Conservation (phyloP, 2,888 invertebrate species). For the Athripsodes cinereus region DNA sequence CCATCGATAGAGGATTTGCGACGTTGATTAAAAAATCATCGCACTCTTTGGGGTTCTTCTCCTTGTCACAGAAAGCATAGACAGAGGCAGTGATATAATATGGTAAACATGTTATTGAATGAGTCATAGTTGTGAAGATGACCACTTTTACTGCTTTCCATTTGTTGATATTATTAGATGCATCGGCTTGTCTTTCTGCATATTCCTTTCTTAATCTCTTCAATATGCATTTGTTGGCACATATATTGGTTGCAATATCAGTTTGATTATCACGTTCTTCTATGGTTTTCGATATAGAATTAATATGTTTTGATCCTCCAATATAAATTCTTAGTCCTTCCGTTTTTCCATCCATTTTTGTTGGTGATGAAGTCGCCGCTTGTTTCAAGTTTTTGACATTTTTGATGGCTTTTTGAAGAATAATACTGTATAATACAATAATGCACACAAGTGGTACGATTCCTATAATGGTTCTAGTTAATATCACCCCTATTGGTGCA, state of each 20-base stretch:
- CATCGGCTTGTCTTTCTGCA: too few relatives aligned
- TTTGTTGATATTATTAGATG: neutral
- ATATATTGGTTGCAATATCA: too few relatives aligned
- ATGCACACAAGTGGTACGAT: neutral
- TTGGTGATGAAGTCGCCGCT: too few relatives aligned
- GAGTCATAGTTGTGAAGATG: neutral
- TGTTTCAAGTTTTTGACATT: neutral
- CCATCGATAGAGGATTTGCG: neutral
- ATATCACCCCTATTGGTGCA: neutral
- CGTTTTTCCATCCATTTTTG: too few relatives aligned
- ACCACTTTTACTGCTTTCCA: slow-evolving; percentile 3
- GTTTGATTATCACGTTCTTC: too few relatives aligned
- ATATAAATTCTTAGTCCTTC: too few relatives aligned
- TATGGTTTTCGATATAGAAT: too few relatives aligned
- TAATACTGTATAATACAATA: neutral
- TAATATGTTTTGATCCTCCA: too few relatives aligned
- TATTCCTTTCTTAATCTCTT: too few relatives aligned
- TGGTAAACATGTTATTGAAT: neutral
- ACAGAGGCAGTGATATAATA: neutral
- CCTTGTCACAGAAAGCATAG: neutral
- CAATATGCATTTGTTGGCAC: too few relatives aligned
- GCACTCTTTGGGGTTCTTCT: neutral
- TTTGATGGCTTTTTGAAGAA: neutral
- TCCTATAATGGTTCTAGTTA: neutral
- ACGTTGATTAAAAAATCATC: neutral